Evolutionary conservation across 2,797 vertebrate genomes (phyloP).

Genomic region (Kryptolebias ocellatus): DNA sequence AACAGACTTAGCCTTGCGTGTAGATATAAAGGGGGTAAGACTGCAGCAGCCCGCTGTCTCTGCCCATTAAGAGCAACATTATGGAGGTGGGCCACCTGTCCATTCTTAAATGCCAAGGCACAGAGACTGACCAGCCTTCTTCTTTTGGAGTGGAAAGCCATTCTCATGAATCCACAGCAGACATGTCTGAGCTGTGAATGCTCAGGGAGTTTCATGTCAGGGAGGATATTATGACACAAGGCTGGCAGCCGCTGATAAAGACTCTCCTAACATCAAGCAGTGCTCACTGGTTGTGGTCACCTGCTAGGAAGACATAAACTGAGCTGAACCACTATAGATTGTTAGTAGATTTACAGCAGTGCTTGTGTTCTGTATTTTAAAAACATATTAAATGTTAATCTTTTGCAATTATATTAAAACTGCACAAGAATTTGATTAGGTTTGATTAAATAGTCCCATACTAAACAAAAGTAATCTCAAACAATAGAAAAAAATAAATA

Average conservation of each 20-base stretch:
- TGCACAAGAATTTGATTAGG: no score
- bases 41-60: constrained; percentile 39
- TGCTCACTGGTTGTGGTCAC: constrained; percentile 35
- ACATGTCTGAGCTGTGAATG: constrained; percentile 32
- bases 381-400: not conserved
- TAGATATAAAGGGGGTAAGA: constrained; percentile 35
- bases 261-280: constrained; percentile 45
- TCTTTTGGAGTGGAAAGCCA: constrained; percentile 18
- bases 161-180: constrained; percentile 32
- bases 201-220: constrained; percentile 53
- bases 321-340: not conserved
- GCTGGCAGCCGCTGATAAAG: constrained; percentile 54
- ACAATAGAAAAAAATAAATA: no score
- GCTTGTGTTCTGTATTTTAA: not conserved
- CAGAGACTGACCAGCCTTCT: constrained; percentile 30
- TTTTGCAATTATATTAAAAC: not conserved
- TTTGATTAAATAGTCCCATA: no score
- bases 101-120: constrained; percentile 57
- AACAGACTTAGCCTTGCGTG: constrained; percentile 40
- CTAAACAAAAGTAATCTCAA: no score
- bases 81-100: constrained; percentile 60
- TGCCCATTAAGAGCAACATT: constrained; percentile 53
- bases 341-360: not conserved
- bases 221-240: constrained; percentile 52
- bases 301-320: constrained; percentile 39